A percentile compares a stretch with the other conserved stretches of the same genome.
These are phyloP conservation scores for Acanthopleura granulata DNA, from an alignment of 2,888 invertebrate genomes.

Conservation along the genomic window DNA sequence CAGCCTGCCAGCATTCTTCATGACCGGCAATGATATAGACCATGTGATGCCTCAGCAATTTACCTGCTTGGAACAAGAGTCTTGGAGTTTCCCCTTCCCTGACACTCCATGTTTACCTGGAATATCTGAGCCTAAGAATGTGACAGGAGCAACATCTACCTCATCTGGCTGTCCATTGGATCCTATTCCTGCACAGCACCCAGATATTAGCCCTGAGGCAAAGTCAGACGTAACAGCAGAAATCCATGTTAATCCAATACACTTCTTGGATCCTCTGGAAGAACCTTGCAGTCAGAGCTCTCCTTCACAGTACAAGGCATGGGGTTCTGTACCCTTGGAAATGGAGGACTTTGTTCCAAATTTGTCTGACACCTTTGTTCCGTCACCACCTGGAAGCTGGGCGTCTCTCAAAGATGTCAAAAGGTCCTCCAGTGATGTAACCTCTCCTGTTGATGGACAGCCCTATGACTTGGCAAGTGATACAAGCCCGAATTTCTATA, in stretches of 20 bases:
- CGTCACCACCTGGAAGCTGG: neutral
- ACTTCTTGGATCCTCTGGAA: neutral
- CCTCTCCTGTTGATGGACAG: neutral
- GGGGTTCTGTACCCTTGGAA: neutral
- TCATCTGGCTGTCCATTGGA: neutral
- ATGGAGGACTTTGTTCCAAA: neutral
- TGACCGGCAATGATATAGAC: neutral
- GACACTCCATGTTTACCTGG: no score
- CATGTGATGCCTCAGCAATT: neutral
- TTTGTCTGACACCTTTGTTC: neutral
- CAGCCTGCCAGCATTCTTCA: slow-evolving; percentile 3
- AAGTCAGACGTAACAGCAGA: neutral
- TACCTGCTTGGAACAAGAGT: neutral
- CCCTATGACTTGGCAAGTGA: neutral
- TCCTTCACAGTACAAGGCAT: slow-evolving; percentile 12
- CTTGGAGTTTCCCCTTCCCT: neutral
- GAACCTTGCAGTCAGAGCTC: slow-evolving; percentile 9
- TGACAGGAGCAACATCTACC: neutral
- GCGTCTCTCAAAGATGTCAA: neutral
- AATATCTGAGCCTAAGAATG: neutral
- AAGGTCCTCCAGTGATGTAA: neutral
- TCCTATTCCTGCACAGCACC: neutral
- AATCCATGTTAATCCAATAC: neutral
- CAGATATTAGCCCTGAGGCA: neutral
- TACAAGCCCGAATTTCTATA: neutral